phyloP scores from a whole-genome alignment of 1,140 invertebrate species.

The Oscheius sp. region DNA sequence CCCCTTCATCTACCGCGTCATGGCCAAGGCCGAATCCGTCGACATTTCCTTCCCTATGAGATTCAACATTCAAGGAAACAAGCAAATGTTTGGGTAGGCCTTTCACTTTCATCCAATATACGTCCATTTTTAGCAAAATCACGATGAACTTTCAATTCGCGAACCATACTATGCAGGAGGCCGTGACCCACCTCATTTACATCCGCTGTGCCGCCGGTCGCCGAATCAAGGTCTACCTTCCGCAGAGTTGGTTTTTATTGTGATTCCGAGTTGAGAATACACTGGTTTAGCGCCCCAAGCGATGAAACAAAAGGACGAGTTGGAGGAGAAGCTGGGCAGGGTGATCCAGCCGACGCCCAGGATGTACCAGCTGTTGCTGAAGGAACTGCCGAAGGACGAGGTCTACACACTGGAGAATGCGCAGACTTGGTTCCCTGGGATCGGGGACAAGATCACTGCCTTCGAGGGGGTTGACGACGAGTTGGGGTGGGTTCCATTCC shows the following conservation, averaged over 20 bases:
- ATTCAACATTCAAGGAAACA: constrained; percentile 5
- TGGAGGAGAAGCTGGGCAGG: constrained; percentile 21
- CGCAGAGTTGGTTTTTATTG: neutral
- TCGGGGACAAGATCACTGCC: neutral
- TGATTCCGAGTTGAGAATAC: neutral
- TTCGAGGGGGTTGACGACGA: constrained; percentile 17
- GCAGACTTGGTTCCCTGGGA: constrained; percentile 4
- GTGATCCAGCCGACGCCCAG: constrained; percentile 13
- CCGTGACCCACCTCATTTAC: constrained; percentile 16
- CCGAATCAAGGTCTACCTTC: constrained; percentile 20
- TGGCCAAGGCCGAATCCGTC: neutral
- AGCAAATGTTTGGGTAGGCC: neutral
- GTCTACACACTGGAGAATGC: constrained; percentile 4
- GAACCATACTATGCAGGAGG: constrained; percentile 8
- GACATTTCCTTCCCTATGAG: constrained; percentile 16
- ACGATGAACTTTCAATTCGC: neutral
- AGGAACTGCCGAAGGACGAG: constrained; percentile 14
- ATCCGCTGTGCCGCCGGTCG: constrained; percentile 3
- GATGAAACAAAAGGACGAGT: constrained; percentile 20
- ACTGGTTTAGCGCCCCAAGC: neutral
- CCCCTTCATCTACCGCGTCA: constrained; percentile 20
- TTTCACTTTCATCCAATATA: neutral
- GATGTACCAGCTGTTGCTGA: constrained; percentile 15
- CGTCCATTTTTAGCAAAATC: neutral
- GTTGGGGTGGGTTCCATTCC: constrained; percentile 1